Evolutionary conservation across 2,113 vertebrate genomes (phyloP), one percentile per base, ranked within the genome.

Genomic region (Coptodon bakossiorum): DNA sequence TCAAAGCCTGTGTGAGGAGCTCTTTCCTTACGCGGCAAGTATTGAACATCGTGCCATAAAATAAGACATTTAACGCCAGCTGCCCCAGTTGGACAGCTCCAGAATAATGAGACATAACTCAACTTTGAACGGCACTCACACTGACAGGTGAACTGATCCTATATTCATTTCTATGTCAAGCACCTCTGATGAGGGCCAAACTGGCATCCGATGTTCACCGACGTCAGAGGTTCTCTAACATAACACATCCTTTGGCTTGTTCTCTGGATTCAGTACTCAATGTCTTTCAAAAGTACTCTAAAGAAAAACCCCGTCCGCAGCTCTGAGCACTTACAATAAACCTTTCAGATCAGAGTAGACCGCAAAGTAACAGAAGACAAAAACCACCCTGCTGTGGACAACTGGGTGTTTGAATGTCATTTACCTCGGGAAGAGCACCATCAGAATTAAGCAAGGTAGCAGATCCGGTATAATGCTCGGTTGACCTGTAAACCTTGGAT

Each of bases 241-340:
- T 0, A 40, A 40, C 12, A 9, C 12, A 1, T 27, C 38, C 22
- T 71, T 16, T 10, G 66, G 5, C 38, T 24, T 73, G 38, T 43
- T 71, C n/a, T 43, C 38, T 71, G n/a, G 36, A 71, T 40, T 71
- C 63, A 22, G 19, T 40, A 68, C 34, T 68, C 36, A 0, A 14
- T 40, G n/a, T 66, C 6, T 36, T 36, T 66, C 61, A 36, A 66
- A 63, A n/a, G 59, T 63, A n/a, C 9, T 36, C 31, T 9, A 36
- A 11, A 19, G 59, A 36, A 36, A 34, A 63, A 36, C 31, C 17
- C 17, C 6, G 3, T 36, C 1, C 4, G 1, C 10, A 68, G 63
- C 34, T 40, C 11, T 1, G n/a, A 38, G 0, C 3, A 3, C 2
- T 43, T 45, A 73, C n/a, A 73, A 16, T 0, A 43, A 7, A 71